Evolutionary conservation across 2,113 vertebrate genomes (phyloP).

Genomic region (Rhabdomys dilectus): DNA sequence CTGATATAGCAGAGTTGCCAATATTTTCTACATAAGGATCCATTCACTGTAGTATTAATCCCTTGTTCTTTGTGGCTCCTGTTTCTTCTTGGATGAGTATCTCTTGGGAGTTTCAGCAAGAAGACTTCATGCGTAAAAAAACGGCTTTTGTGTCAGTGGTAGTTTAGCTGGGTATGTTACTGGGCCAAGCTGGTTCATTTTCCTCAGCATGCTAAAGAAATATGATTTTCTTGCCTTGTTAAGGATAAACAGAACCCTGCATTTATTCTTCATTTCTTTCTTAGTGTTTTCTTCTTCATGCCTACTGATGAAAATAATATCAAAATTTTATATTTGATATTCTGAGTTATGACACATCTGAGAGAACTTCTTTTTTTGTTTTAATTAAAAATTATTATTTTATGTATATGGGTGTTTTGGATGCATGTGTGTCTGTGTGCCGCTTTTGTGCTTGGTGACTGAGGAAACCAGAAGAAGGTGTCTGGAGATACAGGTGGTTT

Average conservation of each 20-base stretch:
- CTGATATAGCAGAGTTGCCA: not conserved
- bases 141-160: not conserved
- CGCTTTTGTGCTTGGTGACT: not conserved
- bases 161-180: conserved; percentile 17
- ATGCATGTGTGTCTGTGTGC: not conserved
- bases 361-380: not conserved
- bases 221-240: not conserved
- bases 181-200: not conserved
- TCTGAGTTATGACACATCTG: not conserved
- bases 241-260: not conserved
- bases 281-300: not conserved
- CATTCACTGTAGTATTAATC: not conserved
- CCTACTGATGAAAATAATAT: no score
- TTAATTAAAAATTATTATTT: not conserved
- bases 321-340: not conserved
- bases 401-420: not conserved
- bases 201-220: not conserved
- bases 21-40: not conserved
- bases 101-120: not conserved
- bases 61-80: not conserved
- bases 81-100: not conserved
- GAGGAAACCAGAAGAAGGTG: not conserved
- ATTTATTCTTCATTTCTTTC: not conserved
- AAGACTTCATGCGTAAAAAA: not conserved
- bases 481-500: not conserved